Evolutionary conservation across 2,888 invertebrate genomes (phyloP).

Genomic region (Andrena trimmerana): DNA sequence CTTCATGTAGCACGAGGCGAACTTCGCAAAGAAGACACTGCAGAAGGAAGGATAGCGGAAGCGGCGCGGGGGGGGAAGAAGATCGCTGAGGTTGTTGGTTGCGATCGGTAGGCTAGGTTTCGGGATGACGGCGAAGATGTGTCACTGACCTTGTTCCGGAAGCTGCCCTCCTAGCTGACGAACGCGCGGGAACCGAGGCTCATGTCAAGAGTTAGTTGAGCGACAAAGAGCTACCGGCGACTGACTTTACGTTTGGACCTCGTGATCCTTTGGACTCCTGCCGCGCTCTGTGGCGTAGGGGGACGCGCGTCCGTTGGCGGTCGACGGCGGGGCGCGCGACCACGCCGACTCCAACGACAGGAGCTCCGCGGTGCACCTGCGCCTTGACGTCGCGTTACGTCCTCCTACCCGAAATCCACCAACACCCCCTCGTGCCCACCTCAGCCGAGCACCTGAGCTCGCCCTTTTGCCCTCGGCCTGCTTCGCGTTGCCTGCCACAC

Average conservation of each 20-base stretch:
- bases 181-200: conserved; percentile 72
- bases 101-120: conserved; percentile 20
- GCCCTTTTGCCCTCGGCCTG: conserved; percentile 9
- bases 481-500: conserved; percentile 24
- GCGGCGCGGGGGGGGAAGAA: background rate
- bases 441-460: conserved; percentile 56
- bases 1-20: background rate
- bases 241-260: conserved; percentile 68
- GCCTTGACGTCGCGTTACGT: conserved; percentile 51
- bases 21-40: background rate
- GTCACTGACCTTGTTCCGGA: conserved; percentile 71
- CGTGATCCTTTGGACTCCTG: conserved; percentile 77
- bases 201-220: conserved; percentile 69
- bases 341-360: conserved; percentile 84
- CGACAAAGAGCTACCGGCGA: conserved; percentile 64
- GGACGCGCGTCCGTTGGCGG: conserved; percentile 69
- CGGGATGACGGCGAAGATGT: conserved; percentile 15
- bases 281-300: conserved; percentile 73
- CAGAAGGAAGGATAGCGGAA: background rate
- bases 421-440: conserved; percentile 44
- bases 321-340: conserved; percentile 76
- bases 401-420: conserved; percentile 43
- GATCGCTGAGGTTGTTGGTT: conserved; percentile 22
- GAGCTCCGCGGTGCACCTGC: conserved; percentile 84
- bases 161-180: conserved; percentile 64